A percentile compares a stretch with the other conserved stretches of the same genome.
Conservation (phyloP, 2,113 vertebrate species). For the Glareola pratincola region DNA sequence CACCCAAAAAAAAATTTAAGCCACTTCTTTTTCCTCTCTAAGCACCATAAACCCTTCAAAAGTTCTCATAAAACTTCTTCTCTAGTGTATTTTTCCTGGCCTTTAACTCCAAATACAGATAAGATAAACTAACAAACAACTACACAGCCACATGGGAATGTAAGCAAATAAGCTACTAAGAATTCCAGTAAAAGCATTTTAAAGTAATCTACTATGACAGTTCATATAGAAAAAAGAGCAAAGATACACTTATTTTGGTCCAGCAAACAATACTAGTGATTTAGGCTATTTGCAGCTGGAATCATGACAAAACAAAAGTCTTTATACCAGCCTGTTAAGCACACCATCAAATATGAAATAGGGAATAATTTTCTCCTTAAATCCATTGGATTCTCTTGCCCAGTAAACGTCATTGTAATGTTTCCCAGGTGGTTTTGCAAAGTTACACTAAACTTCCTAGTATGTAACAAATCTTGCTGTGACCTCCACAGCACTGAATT, state of each 20-base stretch:
- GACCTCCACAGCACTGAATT: background rate
- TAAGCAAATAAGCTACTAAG: background rate
- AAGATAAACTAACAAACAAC: background rate
- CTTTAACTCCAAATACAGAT: background rate
- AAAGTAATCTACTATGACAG: background rate
- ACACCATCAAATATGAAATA: background rate
- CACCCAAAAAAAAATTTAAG: background rate
- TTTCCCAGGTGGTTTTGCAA: background rate
- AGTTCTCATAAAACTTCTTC: background rate
- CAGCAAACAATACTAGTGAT: background rate
- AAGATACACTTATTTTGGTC: background rate
- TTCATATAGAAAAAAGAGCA: background rate
- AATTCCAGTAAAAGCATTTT: background rate
- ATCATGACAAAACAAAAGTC: background rate
- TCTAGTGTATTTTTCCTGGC: background rate
- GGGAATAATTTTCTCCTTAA: background rate
- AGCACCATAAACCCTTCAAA: background rate
- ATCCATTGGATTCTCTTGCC: background rate
- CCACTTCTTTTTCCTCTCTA: background rate
- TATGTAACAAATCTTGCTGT: background rate
- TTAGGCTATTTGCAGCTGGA: background rate
- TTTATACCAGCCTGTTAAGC: background rate
- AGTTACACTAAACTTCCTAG: background rate
- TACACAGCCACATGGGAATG: background rate
- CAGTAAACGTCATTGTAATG: background rate